phyloP scores from a whole-genome alignment of 2,888 invertebrate genomes.

The Pyralis farinalis region DNA sequence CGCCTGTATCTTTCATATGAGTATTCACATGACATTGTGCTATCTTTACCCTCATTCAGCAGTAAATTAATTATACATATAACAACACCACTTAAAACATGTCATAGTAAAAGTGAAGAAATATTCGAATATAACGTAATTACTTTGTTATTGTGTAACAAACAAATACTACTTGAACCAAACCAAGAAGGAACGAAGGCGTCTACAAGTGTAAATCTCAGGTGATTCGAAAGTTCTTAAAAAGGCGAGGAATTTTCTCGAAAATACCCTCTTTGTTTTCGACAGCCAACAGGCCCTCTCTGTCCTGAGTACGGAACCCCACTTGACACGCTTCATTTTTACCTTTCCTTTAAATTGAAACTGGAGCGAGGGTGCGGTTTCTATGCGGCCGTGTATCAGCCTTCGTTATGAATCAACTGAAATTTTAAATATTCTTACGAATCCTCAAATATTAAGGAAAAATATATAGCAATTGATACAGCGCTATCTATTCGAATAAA shows the following conservation, averaged over 20 bases:
- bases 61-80: no score
- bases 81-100: no score
- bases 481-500: no score
- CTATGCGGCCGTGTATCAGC: conserved; percentile 46
- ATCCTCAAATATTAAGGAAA: conserved; percentile 5
- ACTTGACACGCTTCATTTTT: conserved; percentile 76
- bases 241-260: conserved; percentile 41
- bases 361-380: conserved; percentile 52
- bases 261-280: conserved; percentile 68
- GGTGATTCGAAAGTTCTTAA: conserved; percentile 52
- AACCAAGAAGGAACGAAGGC: conserved; percentile 34
- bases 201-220: conserved; percentile 52
- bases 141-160: not conserved
- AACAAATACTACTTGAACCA: conserved; percentile 16
- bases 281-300: conserved; percentile 62
- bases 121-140: not conserved
- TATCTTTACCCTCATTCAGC: no score
- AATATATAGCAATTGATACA: no score
- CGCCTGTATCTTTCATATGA: no score
- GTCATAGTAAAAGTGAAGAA: no score
- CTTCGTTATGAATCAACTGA: conserved; percentile 49
- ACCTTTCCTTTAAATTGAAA: conserved; percentile 70
- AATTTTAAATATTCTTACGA: conserved; percentile 31
- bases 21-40: no score
- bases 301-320: conserved; percentile 60